Base-by-base conservation (phyloP, 2,797 vertebrate genomes). In the Pseudopleuronectes americanus region DNA sequence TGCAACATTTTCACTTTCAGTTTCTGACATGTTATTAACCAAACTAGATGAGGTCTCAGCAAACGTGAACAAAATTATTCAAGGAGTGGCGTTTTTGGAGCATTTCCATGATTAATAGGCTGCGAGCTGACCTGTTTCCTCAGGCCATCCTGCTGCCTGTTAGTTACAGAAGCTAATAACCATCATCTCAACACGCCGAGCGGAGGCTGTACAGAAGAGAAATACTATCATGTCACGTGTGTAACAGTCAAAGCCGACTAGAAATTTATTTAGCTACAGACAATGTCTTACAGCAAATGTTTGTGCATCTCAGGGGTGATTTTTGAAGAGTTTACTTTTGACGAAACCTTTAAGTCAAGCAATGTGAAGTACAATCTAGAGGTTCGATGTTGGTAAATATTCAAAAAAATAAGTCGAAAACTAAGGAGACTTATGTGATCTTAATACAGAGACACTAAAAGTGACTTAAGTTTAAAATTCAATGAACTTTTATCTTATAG, bases 41-140 rank as follows among this genome's bases (percentile, higher is more conserved):
- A 22, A 74, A 68, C 67, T 64, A 57, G 59, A 77, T 8, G 57
- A 79, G 58, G 54, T 53, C 76, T 64, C 4, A 21, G 69, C 69
- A 77, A 79, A 85, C 65, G 67, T 53, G 57, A 84, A 59, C 61
- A 54, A 73, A 84, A 89, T 85, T 83, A 87, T 79, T 84, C 36
- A 58, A 80, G 71, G 60, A 76, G 75, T 0, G 43, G 52, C 62
- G 12, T 38, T 85, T 90, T 80, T 72, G 23, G 55, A 84, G 59
- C 28, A n/a, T 78, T 83, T 77, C 71, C 67, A 69, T 90, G 84
- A 89, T 87, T 87, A 87, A 90, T 77, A 75, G 56, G 65, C 76
- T 83, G 71, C 73, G 77, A 84, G 76, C 67, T 83, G 90, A 84
- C 87, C 86, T 21, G 78, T 85, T 89, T 92, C 90, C 87, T 84